phyloP scores from a whole-genome alignment of 2,888 invertebrate species.

The Lordiphosa andalusiaca region DNA sequence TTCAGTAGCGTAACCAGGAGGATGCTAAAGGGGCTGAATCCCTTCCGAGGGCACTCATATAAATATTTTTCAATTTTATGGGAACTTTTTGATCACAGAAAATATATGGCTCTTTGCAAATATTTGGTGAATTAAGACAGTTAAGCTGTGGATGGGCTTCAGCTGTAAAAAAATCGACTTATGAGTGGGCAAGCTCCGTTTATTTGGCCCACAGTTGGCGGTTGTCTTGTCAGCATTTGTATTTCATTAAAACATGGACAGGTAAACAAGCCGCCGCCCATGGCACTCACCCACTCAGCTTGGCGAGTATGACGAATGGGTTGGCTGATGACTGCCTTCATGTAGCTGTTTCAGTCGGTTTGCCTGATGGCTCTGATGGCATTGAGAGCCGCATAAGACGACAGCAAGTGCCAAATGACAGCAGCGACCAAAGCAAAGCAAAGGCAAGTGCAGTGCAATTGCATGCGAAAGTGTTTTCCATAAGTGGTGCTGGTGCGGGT shows the following conservation, averaged over 20 bases:
- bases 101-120: too few species aligned
- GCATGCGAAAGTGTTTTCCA: constrained; percentile 31
- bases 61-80: too few species aligned
- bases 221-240: constrained; percentile 59
- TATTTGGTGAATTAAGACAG: too few species aligned
- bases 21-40: too few species aligned
- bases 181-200: too few species aligned
- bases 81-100: too few species aligned
- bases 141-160: too few species aligned
- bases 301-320: constrained; percentile 34
- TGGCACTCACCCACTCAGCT: constrained; percentile 22
- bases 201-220: constrained; percentile 19
- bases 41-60: too few species aligned
- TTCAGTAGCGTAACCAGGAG: too few species aligned
- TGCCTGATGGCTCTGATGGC: constrained; percentile 25
- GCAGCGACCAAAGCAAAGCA: constrained; percentile 10
- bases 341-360: constrained; percentile 7
- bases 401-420: constrained; percentile 42
- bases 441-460: constrained; percentile 35
- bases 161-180: too few species aligned
- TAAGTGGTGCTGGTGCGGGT: constrained; percentile 23
- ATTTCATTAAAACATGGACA: constrained; percentile 68
- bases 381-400: constrained; percentile 22
- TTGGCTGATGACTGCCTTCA: constrained; percentile 15
- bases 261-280: constrained; percentile 50